These are phyloP conservation scores for Nilaparvata lugens DNA, from an alignment of 1,140 invertebrate species.

Conservation along the genomic window DNA sequence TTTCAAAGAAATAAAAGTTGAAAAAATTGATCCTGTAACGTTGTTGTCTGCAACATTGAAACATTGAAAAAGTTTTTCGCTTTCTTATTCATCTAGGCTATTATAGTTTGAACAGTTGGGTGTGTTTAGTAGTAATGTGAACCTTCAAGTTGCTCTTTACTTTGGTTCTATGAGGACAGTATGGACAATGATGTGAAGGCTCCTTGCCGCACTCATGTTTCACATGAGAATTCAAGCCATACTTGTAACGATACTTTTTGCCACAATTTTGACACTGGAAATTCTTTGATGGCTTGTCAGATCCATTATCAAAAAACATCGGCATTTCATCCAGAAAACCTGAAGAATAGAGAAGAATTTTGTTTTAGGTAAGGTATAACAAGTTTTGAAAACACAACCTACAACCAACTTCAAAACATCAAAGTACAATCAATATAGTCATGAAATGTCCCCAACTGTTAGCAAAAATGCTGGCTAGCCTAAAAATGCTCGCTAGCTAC, in stretches of 20 bases:
- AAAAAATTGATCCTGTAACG: background rate
- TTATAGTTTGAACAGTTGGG: conserved; percentile 35
- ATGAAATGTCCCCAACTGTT: too few relatives aligned
- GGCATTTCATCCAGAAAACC: background rate
- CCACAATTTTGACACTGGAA: conserved; percentile 44
- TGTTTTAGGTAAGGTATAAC: too few relatives aligned
- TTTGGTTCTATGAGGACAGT: conserved; percentile 10
- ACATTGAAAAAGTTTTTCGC: background rate
- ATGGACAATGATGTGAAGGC: conserved; percentile 33
- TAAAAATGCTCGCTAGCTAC: too few relatives aligned
- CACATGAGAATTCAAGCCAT: conserved; percentile 67
- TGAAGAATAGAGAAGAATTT: too few relatives aligned
- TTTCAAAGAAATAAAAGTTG: background rate
- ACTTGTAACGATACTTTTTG: conserved; percentile 68
- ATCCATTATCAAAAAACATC: background rate
- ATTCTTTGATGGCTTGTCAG: conserved; percentile 20
- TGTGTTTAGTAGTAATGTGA: conserved; percentile 1
- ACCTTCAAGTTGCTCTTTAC: background rate
- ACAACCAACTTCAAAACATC: too few relatives aligned
- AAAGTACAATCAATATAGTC: too few relatives aligned
- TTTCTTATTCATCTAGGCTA: conserved; percentile 15
- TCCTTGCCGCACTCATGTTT: conserved; percentile 78
- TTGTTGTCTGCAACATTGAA: background rate
- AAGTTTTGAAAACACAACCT: too few relatives aligned
- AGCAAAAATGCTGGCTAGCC: too few relatives aligned